These are phyloP conservation scores for Seira sanloemensis DNA, from an alignment of 2,888 invertebrate genomes.

Conservation along the genomic window DNA sequence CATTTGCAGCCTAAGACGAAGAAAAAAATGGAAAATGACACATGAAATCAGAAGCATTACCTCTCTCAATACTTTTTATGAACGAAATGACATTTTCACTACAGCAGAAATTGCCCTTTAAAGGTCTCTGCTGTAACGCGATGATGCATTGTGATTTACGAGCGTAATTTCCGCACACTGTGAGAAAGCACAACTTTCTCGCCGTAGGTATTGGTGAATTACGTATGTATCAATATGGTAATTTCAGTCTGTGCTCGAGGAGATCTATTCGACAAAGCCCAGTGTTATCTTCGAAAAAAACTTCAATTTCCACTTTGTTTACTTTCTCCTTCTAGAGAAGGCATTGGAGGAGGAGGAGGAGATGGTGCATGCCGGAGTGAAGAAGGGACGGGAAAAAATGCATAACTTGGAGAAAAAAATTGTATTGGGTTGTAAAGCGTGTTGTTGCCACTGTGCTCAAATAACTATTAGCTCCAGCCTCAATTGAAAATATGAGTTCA, in stretches of 20 bases:
- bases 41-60: not conserved
- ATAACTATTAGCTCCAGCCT: not conserved
- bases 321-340: no score
- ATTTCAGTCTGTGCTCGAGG: not conserved
- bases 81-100: not conserved
- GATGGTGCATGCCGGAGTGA: no score
- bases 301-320: not conserved
- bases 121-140: not conserved
- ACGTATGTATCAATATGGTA: not conserved
- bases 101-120: not conserved
- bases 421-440: not conserved
- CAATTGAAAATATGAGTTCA: not conserved
- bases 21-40: not conserved
- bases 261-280: not conserved
- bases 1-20: constrained; percentile 88
- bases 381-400: no score
- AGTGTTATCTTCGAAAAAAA: no score
- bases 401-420: no score
- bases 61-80: not conserved
- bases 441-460: not conserved
- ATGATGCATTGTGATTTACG: not conserved
- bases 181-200: no score
- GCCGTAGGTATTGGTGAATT: no score
- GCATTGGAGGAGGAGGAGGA: no score
- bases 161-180: not conserved